A percentile compares a stretch with the other conserved stretches of the same genome.
phyloP scores from a whole-genome alignment of 1,140 invertebrate genomes.

The Acyrthosiphon pisum region DNA sequence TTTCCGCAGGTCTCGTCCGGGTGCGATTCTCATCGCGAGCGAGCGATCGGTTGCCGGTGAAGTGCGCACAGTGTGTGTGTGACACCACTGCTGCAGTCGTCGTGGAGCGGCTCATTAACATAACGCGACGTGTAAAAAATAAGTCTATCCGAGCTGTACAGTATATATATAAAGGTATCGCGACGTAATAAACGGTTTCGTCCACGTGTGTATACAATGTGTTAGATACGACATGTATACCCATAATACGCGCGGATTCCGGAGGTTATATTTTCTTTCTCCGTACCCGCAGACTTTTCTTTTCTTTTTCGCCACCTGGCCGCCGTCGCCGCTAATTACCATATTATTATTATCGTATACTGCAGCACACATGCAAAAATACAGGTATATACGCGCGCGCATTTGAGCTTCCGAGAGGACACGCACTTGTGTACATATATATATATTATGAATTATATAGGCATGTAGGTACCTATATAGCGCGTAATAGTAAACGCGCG shows the following conservation, averaged over 20 bases:
- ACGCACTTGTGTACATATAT: neutral
- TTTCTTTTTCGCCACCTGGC: neutral
- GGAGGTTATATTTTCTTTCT: neutral
- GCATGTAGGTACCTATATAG: too few species aligned
- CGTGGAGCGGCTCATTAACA: neutral
- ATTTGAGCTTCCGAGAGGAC: neutral
- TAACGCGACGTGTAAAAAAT: neutral
- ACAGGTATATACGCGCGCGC: too few species aligned
- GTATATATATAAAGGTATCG: neutral
- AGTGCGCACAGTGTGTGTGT: too few species aligned
- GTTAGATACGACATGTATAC: neutral
- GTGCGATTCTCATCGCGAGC: neutral
- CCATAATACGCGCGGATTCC: neutral
- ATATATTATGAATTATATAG: too few species aligned
- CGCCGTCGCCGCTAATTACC: conserved; percentile 38
- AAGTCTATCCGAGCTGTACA: neutral
- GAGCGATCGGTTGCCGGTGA: neutral
- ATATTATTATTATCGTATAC: conserved; percentile 12
- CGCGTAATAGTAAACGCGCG: neutral
- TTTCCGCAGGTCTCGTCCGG: neutral
- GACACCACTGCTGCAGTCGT: too few species aligned
- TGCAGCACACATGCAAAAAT: neutral
- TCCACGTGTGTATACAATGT: neutral
- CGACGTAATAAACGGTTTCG: neutral
- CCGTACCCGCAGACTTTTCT: neutral